Conservation (phyloP, 2,113 vertebrate species). For the Syngnathus scovelli region DNA sequence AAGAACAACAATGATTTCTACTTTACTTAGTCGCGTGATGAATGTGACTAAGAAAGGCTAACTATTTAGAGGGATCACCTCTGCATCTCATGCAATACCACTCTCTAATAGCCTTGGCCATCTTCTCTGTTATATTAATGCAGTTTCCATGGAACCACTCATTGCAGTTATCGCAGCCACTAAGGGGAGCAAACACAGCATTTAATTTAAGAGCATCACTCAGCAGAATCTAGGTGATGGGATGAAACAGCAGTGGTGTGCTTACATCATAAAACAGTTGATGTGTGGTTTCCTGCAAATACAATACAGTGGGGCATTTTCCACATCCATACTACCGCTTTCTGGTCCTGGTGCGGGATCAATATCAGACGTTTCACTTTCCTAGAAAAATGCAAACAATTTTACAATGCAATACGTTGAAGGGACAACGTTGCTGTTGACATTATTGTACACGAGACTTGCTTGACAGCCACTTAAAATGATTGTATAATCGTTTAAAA, state of each 20-base stretch:
- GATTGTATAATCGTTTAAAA: not conserved
- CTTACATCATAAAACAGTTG: conserved; percentile 93
- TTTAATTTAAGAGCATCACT: not conserved
- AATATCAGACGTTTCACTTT: conserved; percentile 77
- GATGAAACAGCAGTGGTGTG: not conserved
- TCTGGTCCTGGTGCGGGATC: conserved; percentile 65
- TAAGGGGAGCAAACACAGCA: conserved; percentile 38
- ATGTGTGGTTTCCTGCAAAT: conserved; percentile 86
- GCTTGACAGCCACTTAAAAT: not conserved
- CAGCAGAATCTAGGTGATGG: not conserved
- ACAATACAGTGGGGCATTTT: conserved; percentile 84
- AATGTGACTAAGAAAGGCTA: not conserved
- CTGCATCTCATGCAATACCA: conserved; percentile 88
- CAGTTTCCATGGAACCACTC: conserved; percentile 94
- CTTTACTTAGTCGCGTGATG: not conserved
- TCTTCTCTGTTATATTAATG: conserved; percentile 89
- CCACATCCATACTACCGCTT: conserved; percentile 70
- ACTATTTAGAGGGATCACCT: conserved; percentile 61
- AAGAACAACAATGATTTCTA: not conserved
- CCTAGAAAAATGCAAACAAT: conserved; percentile 55
- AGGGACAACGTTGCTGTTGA: not conserved
- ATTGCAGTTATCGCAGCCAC: conserved; percentile 91
- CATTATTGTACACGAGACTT: not conserved
- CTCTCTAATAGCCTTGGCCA: conserved; percentile 86
- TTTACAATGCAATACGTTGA: not conserved